Base-by-base conservation (phyloP, 2,113 vertebrate species). In the Drymodes brunneopygia region DNA sequence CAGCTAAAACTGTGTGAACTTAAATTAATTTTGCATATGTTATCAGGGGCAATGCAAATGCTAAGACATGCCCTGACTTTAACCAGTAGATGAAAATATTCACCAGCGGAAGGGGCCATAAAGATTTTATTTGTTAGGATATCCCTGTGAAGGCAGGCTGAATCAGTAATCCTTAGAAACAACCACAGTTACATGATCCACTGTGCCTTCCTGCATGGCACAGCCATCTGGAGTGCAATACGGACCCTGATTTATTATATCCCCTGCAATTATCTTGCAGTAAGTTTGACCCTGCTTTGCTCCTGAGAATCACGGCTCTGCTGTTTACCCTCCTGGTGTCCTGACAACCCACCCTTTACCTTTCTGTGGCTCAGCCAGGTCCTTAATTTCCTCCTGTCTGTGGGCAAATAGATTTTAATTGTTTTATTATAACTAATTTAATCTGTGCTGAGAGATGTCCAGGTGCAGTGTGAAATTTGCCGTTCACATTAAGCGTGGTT, bases 361-460 rank as follows among this genome's bases (percentile, higher is more conserved):
- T 91, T 93, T 78, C 94, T 66, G 28, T 57, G 53, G 61, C 90
- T 95, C 90, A 88, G 65, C 70, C 78, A 38, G 74, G 78, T 75
- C 88, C 96, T 96, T 96, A 40, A 96, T 96, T 97, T 97, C 97
- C 97, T 96, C 95, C 90, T 86, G 75, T 95, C 96, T 96, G 72
- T 88, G 78, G 78, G 92, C 95, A 98, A 97, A 98, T 66, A 97
- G 66, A 89, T 95, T 97, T 95, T 97, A 97, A 98, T 97, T 94
- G 97, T 95, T 98, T 97, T 97, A 97, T 94, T 97, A 96, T 97
- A 97, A 96, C 97, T 94, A 91, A 95, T 97, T 96, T 96, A 96
- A 97, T 97, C 96, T 65, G 58, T 56, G 81, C 78, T 81, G 94
- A 95, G 91, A 97, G 97, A 97, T 92, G 69, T 84, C 42, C 38